Conservation (phyloP, 1,140 invertebrate species). For the Temnothorax nylanderi region DNA sequence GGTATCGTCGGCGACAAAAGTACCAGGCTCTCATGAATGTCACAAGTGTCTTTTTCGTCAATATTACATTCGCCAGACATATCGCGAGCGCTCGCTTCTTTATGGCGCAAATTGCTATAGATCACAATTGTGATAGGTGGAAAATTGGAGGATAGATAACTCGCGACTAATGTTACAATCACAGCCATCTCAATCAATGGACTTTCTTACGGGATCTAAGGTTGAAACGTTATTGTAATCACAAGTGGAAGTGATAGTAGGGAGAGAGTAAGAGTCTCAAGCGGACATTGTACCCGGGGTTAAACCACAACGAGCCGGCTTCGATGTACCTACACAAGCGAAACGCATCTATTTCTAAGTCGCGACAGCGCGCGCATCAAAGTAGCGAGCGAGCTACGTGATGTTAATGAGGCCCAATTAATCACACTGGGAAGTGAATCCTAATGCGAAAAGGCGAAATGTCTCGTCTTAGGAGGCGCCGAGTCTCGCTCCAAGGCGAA, state of each 20-base stretch:
- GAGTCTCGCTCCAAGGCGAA: slow-evolving; percentile 13
- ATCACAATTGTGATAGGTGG: not conserved
- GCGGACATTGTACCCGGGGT: not conserved
- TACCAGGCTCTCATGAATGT: slow-evolving; percentile 25
- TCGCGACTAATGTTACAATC: not conserved
- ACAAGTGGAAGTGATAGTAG: not conserved
- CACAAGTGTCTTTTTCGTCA: not conserved
- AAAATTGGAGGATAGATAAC: not conserved
- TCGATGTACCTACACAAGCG: not conserved
- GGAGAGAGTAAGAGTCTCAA: slow-evolving; percentile 11
- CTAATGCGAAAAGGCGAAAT: slow-evolving; percentile 69
- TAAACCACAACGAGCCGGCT: slow-evolving; percentile 4
- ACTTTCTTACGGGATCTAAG: not conserved
- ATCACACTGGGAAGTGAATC: slow-evolving; percentile 72
- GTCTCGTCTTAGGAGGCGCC: slow-evolving; percentile 12
- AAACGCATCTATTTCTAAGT: slow-evolving; percentile 47
- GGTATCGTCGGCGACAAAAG: slow-evolving; percentile 72
- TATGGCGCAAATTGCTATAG: not conserved
- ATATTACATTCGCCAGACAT: not conserved
- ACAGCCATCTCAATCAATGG: not conserved
- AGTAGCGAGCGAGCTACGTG: slow-evolving; percentile 47
- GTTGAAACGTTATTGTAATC: slow-evolving; percentile 14
- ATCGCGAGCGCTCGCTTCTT: not conserved
- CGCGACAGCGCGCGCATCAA: slow-evolving; percentile 52
- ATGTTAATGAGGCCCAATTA: slow-evolving; percentile 77